These are phyloP conservation scores for Balaenoptera acutorostrata DNA, from an alignment of 2,113 vertebrate species.

Conservation along the genomic window DNA sequence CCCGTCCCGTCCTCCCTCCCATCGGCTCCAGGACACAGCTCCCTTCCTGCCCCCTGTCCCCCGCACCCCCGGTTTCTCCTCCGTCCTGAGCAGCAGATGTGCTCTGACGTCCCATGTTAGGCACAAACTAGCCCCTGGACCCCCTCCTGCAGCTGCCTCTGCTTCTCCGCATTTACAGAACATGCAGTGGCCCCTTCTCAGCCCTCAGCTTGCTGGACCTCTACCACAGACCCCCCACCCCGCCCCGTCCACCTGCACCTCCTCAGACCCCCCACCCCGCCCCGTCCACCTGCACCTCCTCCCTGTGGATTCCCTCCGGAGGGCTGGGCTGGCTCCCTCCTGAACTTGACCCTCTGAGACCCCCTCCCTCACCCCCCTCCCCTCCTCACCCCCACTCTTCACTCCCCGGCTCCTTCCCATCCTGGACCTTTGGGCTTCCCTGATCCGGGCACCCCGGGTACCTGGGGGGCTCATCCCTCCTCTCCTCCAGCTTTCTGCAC, in stretches of 20 bases:
- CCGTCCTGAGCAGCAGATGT: fast-evolving
- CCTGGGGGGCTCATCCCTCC: not conserved
- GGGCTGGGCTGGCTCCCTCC: fast-evolving
- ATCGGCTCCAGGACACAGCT: fast-evolving
- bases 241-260: fast-evolving
- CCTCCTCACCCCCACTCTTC: fast-evolving
- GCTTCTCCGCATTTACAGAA: fast-evolving
- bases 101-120: fast-evolving
- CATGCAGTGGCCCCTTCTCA: not conserved
- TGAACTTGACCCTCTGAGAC: fast-evolving
- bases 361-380: not conserved
- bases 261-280: not conserved
- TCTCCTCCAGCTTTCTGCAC: not conserved
- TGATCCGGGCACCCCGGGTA: fast-evolving
- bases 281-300: fast-evolving
- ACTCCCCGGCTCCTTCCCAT: not conserved
- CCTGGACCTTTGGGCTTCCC: not conserved
- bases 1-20: fast-evolving
- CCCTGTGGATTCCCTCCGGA: not conserved
- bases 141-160: no score
- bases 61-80: no score
- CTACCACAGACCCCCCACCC: no score
- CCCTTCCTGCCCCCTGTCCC: not conserved
- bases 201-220: not conserved
- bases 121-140: no score